Percentiles rank a stretch among this genome's conserved stretches.
phyloP scores from a whole-genome alignment of 2,888 invertebrate genomes.

The Sminthurides aquaticus region DNA sequence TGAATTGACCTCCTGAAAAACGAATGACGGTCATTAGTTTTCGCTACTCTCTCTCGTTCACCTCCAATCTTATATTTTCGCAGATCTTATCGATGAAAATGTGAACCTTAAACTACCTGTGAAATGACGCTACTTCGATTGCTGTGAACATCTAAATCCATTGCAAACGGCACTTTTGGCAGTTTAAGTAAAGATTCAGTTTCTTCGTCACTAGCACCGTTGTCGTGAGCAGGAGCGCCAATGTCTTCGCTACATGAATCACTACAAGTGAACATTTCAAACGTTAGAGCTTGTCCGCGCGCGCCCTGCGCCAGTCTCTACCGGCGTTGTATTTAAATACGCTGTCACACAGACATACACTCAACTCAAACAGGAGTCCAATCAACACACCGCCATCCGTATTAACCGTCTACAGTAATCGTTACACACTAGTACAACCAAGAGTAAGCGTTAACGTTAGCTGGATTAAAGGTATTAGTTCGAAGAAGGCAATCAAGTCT shows the following conservation, averaged over 20 bases:
- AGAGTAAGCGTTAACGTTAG: too few species aligned
- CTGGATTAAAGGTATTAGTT: too few species aligned
- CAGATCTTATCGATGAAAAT: too few species aligned
- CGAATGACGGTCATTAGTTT: neutral
- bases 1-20: neutral
- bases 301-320: neutral
- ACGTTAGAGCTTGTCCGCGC: too few species aligned
- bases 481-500: too few species aligned
- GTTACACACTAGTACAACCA: too few species aligned
- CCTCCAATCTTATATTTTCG: neutral
- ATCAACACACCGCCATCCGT: too few species aligned
- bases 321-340: neutral
- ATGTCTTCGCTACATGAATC: slow-evolving; percentile 51
- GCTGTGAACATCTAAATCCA: slow-evolving; percentile 57
- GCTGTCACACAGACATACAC: too few species aligned
- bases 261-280: slow-evolving; percentile 46
- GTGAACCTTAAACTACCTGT: slow-evolving; percentile 47
- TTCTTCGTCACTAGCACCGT: slow-evolving; percentile 46
- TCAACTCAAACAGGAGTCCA: too few species aligned
- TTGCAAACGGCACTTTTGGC: slow-evolving; percentile 54
- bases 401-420: too few species aligned
- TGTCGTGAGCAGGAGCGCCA: slow-evolving; percentile 43
- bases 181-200: slow-evolving; percentile 47
- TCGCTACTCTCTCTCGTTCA: neutral
- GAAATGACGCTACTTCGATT: slow-evolving; percentile 56